Evolutionary conservation across 1,140 invertebrate species (phyloP), one percentile per base, ranked within the genome.

Genomic region (Wasmannia auropunctata): DNA sequence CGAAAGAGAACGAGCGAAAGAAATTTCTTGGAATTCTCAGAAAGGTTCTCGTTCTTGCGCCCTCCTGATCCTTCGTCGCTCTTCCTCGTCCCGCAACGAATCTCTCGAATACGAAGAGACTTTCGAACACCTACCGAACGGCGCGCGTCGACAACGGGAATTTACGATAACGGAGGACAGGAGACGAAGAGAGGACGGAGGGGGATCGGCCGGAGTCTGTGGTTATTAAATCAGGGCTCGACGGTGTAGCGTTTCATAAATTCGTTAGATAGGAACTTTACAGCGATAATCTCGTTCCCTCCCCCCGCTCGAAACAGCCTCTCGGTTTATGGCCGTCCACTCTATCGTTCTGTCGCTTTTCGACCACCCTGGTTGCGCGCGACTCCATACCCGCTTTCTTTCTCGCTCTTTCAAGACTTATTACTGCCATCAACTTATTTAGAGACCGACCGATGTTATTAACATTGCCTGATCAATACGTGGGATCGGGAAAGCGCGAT

Each of bases 251-350:
- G 65, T 89, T 86, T 87, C 87, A 85, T 90, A 90, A 90, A 90
- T 90, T 90, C 85, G 69, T 89, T 87, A 87, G 46, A 85, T 87
- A 84, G 60, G 51, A 89, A 87, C 85, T 87, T 88, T 89, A 84
- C 77, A 86, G 74, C 87, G 70, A 87, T 89, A 79, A 88, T 86
- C 69, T 85, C 58, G 19, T 77, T 87, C 65, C 76, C 43, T 46
- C 67, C n/a, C n/a, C 43, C 60, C 67, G 14, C 8, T n/a, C 37
- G 49, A 77, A 87, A 87, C 85, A 28, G 43, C 37, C 31, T 34
- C 70, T 75, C 79, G 54, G 70, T 84, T 87, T 88, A 83, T 63
- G 60, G 37, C 25, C 37, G 4, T 81, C 46, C n/a, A 19, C 37
- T 81, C 25, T 75, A 16, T 83, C 34, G n/a, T 14, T 60, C 43